Evolutionary conservation across 2,888 invertebrate genomes (phyloP), one percentile per base, ranked within the genome.

Genomic region (Eupithecia pulchellata): DNA sequence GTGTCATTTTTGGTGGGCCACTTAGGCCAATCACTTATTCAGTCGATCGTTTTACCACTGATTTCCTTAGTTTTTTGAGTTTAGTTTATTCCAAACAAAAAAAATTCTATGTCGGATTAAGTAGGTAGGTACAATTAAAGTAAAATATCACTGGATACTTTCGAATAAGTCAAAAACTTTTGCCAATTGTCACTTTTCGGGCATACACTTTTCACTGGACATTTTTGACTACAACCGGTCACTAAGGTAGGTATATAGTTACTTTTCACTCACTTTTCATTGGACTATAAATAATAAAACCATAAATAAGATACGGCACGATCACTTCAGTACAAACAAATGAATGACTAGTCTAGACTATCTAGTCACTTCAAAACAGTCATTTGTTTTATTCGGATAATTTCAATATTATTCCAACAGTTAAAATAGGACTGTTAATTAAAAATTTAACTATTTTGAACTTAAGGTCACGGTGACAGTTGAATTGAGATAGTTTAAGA

Each of bases 1-100:
- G 79, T 4, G 77, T 55, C 68, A 82, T 84, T 29, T 74, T 67
- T 27, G 72, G 75, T 55, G 70, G 72, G 42, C 39, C 66, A 73
- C 30, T 32, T 0, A 11, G 47, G 52, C 52, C 47, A 11, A 20
- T 47, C 52, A 25, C 25, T 25, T 52, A n/a, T 47, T 25, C 25
- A 52, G 11, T 52, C 20, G 42, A 47, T 47, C 25, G 1, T 52
- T 52, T 25, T 4, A 13, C 20, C 52, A 47, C 8, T 52, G 47
- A 34, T n/a, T n/a, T n/a, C n/a, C n/a, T n/a, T n/a, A n/a, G n/a
- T n/a, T n/a, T n/a, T n/a, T n/a, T n/a, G n/a, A n/a, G n/a, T n/a
- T n/a, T n/a, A n/a, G n/a, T n/a, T n/a, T n/a, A n/a, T n/a, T n/a
- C n/a, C n/a, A n/a, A n/a, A n/a, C n/a, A n/a, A n/a, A n/a, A n/a